Percentiles rank a stretch among this genome's conserved stretches.
phyloP scores from a whole-genome alignment of 2,797 vertebrate species.

The Neosilurus mollespiculum region DNA sequence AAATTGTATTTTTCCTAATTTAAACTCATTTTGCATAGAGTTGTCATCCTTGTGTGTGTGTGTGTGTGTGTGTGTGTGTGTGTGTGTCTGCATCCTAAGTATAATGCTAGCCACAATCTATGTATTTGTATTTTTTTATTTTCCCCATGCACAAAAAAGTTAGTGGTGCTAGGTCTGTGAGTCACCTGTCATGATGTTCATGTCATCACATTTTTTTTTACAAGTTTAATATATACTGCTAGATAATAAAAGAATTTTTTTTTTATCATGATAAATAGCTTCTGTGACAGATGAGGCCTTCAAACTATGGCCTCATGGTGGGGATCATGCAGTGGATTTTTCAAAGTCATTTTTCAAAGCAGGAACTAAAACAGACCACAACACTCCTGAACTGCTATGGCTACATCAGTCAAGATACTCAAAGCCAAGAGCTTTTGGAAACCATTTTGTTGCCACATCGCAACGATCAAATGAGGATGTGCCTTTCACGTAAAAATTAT shows the following conservation, averaged over 20 bases:
- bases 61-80: too few species aligned
- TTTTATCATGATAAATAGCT: constrained; percentile 17
- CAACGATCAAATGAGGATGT: not conserved
- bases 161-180: not conserved
- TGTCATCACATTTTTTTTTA: not conserved
- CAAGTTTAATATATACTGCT: constrained; percentile 2
- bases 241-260: not conserved
- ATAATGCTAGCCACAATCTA: not conserved
- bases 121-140: not conserved
- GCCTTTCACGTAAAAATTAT: not conserved
- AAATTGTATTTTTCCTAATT: not conserved
- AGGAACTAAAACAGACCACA: constrained; percentile 25
- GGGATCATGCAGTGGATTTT: constrained; percentile 23
- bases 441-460: constrained; percentile 20
- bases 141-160: not conserved
- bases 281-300: constrained; percentile 48
- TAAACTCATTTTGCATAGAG: not conserved
- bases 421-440: constrained; percentile 22
- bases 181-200: constrained; percentile 2
- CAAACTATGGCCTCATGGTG: not conserved
- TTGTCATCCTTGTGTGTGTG: not conserved
- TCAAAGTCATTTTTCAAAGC: constrained; percentile 25
- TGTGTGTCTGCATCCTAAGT: not conserved
- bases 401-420: constrained; percentile 2
- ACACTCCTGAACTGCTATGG: constrained; percentile 38